These are phyloP conservation scores for Eretmochelys imbricata DNA, from an alignment of 2,113 vertebrate species.

Conservation along the genomic window DNA sequence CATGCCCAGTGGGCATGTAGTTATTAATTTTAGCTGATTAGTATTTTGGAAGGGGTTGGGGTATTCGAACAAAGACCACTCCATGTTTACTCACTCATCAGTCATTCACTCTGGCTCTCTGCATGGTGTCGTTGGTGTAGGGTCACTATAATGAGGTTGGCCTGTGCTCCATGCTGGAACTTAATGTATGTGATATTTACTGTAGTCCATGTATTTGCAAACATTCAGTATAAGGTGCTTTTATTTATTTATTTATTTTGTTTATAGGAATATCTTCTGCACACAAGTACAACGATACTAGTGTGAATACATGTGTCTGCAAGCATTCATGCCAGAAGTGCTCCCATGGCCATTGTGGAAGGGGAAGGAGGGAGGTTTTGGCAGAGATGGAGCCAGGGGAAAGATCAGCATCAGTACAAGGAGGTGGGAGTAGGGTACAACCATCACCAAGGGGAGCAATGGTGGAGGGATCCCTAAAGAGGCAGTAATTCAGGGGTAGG, in stretches of 20 bases:
- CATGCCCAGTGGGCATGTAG: no score
- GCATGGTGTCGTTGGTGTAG: no score
- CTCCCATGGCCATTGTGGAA: accelerated
- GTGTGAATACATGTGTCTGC: background rate
- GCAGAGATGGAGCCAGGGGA: background rate
- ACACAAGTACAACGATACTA: accelerated
- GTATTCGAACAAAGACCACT: no score
- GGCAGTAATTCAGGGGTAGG: accelerated
- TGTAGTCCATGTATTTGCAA: background rate
- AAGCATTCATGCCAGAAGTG: background rate
- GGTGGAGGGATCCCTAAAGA: background rate
- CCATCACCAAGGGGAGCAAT: background rate
- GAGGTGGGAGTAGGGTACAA: accelerated
- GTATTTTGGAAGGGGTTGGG: no score
- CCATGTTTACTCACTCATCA: no score
- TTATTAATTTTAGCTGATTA: no score
- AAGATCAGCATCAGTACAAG: background rate
- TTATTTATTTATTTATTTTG: background rate
- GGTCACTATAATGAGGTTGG: no score
- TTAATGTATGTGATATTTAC: no score
- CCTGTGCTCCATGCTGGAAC: no score
- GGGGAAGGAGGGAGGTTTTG: background rate
- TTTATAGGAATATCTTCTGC: background rate
- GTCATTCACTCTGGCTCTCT: no score
- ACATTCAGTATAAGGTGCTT: background rate